Base-by-base conservation (phyloP, 2,113 vertebrate genomes). In the Okapia johnstoni region DNA sequence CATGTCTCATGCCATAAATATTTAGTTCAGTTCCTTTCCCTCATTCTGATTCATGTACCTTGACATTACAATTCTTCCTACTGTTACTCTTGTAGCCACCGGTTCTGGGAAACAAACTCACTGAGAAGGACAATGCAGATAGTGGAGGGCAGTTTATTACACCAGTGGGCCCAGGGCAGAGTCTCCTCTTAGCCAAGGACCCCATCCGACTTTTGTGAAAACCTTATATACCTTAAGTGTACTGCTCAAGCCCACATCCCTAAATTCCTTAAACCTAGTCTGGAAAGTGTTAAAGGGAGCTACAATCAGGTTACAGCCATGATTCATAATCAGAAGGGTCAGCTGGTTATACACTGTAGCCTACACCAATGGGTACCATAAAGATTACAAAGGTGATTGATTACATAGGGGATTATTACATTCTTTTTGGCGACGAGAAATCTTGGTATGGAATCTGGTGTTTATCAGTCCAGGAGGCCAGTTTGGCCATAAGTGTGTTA, bases 11-110 rank as follows among this genome's bases (percentile, higher is more conserved):
- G 76, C 50, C n/a, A 28, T 57, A 48, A 60, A 57, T 89, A 33
- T 58, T 92, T 60, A 79, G 21, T 81, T 87, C n/a, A 12, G 50
- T 16, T 10, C 25, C 46, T 77, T 86, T 30, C 9, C 36, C 11
- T 93, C 57, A 28, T 55, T 95, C 90, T 90, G 80, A 96, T 81
- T 83, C 40, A 76, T 33, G 33, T 63, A 11, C 63, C 43, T 92
- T 48, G 54, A 76, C 30, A 85, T 90, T 28, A 36, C 43, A 70
- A 17, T 33, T 91, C 30, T 96, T 43, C 4, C 40, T 57, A 10
- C 43, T 58, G 16, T 21, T 52, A 11, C 55, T 36, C 33, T 28
- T 70, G 19, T 40, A 70, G 66, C n/a, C 66, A 40, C 0, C 19
- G 1, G 2, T 40, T 70, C n/a, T 0, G 2, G 66, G n/a, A 40